Base-by-base conservation (phyloP, 2,888 invertebrate species). In the Chrysolina oricalcia region DNA sequence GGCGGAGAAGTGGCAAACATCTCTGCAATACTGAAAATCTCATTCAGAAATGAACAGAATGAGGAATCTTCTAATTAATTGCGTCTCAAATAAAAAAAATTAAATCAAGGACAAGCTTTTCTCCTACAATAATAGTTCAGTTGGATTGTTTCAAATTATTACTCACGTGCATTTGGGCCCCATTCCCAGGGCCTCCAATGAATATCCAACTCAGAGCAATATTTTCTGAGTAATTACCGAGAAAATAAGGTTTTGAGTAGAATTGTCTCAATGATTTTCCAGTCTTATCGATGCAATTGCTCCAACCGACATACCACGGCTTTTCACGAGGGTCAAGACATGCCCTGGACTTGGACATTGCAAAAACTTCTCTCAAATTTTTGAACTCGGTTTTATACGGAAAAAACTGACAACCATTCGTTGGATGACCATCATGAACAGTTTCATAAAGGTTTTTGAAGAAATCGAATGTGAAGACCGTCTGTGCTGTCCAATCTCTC, bases 151-250 rank as follows among this genome's bases (percentile, higher is more conserved):
- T 21, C 56, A 59, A 56, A 35, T 50, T 59, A 63, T 10, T 27
- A 89, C 93, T 92, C 88, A 98, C 98, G 88, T 98, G 98, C 95
- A 98, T 94, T 83, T 97, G 96, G 0, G 98, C 98, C 0, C 98
- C 98, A 85, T 95, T 93, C 0, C 98, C 98, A 0, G 96, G 94
- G 41, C 96, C 97, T 0, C 98, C 98, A 95, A 98, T 98, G 87
- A 98, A 98, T 82, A 98, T 95, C 98, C 98, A 98, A 88, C 97
- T 98, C 0, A 96, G 93, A 77, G 94, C 95, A 84, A 96, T 95
- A 83, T 95, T 95, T 88, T 98, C 98, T 0, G 98, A 95, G 0
- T 93, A 92, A 46, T 89, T 89, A 0, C 98, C 98, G 68, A 98
- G 90, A 88, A 98, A 98, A 87, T 98, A 98, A 0, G 98, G 98